phyloP scores from a whole-genome alignment of 1,140 invertebrate genomes.

The Bombus waltoni region DNA sequence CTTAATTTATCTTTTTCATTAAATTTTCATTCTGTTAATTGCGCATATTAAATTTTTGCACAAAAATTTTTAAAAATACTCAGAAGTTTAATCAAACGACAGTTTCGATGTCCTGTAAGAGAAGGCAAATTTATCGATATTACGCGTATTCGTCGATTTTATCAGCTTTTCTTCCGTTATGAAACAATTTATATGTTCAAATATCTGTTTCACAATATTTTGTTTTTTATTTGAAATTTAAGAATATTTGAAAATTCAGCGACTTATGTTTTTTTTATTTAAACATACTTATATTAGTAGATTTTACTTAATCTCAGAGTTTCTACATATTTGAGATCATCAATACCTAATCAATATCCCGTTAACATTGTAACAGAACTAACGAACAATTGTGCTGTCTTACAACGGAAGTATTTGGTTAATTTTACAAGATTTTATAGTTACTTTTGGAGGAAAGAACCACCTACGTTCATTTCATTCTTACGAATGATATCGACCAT shows the following conservation, averaged over 20 bases:
- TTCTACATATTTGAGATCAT: not conserved
- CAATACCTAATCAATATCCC: not conserved
- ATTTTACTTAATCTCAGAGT: not conserved
- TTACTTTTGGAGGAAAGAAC: not conserved
- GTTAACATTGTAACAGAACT: not conserved
- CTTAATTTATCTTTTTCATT: not conserved
- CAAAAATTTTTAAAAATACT: not conserved
- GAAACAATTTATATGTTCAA: not conserved
- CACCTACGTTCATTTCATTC: conserved; percentile 36
- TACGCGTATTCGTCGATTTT: not conserved
- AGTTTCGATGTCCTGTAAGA: not conserved
- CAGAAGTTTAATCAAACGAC: not conserved
- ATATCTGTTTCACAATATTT: not conserved
- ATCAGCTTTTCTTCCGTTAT: not conserved
- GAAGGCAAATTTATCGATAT: too few species aligned
- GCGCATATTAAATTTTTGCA: too few species aligned
- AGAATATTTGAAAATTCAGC: not conserved
- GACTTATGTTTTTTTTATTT: not conserved
- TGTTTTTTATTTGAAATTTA: not conserved
- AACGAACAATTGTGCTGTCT: not conserved
- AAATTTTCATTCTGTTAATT: not conserved
- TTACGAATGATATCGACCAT: not conserved
- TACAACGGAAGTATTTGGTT: conserved; percentile 2
- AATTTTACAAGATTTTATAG: not conserved
- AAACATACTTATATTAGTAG: not conserved